phyloP scores from a whole-genome alignment of 1,140 invertebrate species.

The Parapsyche elsis region DNA sequence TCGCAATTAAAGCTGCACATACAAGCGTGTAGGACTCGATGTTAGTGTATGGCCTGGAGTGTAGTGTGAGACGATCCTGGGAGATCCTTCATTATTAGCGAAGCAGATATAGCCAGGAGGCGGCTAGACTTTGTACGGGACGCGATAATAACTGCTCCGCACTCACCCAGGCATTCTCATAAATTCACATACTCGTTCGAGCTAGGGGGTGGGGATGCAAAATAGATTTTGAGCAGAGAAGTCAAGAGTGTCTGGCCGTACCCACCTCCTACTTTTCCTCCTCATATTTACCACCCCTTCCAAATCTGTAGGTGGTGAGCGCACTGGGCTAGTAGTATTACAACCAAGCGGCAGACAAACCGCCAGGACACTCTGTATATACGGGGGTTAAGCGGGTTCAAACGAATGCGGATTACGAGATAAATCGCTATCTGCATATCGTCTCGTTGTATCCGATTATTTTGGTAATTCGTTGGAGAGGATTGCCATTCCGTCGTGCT shows the following conservation, averaged over 20 bases:
- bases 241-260: conserved; percentile 55
- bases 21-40: not conserved
- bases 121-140: conserved; percentile 52
- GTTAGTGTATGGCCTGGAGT: not conserved
- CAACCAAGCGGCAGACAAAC: not conserved
- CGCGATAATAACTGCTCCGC: conserved; percentile 53
- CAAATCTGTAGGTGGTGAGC: not conserved
- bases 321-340: conserved; percentile 34
- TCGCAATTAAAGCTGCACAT: not conserved
- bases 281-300: not conserved
- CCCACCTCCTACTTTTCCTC: not conserved
- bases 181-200: conserved; percentile 55
- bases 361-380: not conserved
- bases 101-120: conserved; percentile 48
- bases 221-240: conserved; percentile 56
- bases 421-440: not conserved
- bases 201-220: conserved; percentile 37
- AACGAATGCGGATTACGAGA: conserved; percentile 52
- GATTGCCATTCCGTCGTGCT: not conserved
- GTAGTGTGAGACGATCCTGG: conserved; percentile 3
- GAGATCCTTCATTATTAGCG: conserved; percentile 44
- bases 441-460: conserved; percentile 11
- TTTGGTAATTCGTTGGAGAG: not conserved
- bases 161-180: conserved; percentile 53
- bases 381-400: conserved; percentile 54